These are phyloP conservation scores for Caenorhabditis japonica DNA, from an alignment of 2,888 invertebrate species.

Conservation along the genomic window DNA sequence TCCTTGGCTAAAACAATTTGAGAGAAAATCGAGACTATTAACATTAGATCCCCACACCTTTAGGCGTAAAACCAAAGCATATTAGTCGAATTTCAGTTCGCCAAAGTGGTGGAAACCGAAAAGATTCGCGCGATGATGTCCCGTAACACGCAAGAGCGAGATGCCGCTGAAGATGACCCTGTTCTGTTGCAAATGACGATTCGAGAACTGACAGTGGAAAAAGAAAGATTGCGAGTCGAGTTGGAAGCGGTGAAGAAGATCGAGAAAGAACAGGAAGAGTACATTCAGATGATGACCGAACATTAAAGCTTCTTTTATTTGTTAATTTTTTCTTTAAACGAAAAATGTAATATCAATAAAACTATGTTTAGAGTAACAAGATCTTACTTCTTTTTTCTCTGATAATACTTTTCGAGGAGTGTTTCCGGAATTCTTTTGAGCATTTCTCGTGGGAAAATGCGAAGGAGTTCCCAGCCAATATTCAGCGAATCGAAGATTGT, in stretches of 20 bases:
- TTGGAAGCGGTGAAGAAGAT: slow-evolving; percentile 51
- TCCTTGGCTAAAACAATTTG: no score
- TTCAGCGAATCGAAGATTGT: slow-evolving; percentile 98
- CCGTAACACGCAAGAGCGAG: slow-evolving; percentile 21
- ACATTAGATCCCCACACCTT: no score
- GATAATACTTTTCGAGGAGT: slow-evolving; percentile 96
- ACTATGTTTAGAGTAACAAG: no score
- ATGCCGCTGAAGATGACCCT: slow-evolving; percentile 33
- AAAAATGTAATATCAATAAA: no score
- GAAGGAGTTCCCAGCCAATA: slow-evolving; percentile 97
- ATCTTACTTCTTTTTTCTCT: slow-evolving; percentile 77
- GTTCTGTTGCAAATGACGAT: slow-evolving; percentile 49
- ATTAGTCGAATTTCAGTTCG: no score
- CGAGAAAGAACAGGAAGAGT: slow-evolving; percentile 49
- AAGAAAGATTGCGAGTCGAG: slow-evolving; percentile 46
- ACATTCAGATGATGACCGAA: slow-evolving; percentile 45
- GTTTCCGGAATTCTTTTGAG: slow-evolving; percentile 96
- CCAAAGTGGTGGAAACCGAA: slow-evolving; percentile 45
- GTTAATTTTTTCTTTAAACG: not conserved
- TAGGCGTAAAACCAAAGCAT: no score
- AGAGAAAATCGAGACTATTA: no score
- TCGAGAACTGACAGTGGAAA: slow-evolving; percentile 51
- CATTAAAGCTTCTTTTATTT: slow-evolving; percentile 6
- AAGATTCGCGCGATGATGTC: slow-evolving; percentile 50
- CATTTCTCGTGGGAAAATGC: slow-evolving; percentile 99